Evolutionary conservation across 2,113 vertebrate genomes (phyloP).

Genomic region (Fukomys damarensis): DNA sequence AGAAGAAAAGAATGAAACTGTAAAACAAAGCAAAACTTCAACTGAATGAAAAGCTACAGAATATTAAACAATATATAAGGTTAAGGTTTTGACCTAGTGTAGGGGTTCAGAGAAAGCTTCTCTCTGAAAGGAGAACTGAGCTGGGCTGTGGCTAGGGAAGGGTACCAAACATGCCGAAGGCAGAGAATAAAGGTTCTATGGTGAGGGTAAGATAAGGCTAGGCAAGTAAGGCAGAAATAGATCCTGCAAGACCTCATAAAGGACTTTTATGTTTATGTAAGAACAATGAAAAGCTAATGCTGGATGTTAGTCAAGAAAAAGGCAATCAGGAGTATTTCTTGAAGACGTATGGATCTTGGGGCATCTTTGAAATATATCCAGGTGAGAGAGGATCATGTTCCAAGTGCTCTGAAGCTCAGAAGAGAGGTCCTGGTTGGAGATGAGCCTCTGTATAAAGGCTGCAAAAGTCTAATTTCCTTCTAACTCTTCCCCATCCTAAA

Average conservation of each 20-base stretch:
- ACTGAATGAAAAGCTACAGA: background rate
- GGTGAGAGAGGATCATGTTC: background rate
- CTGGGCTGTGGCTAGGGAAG: background rate
- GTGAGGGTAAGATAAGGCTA: background rate
- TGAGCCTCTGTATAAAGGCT: background rate
- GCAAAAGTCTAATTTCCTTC: background rate
- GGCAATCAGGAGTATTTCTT: background rate
- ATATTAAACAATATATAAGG: background rate
- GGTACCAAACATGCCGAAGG: too few species aligned
- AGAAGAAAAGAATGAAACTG: background rate
- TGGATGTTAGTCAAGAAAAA: background rate
- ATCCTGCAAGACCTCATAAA: background rate
- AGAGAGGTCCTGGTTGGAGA: background rate
- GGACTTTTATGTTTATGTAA: background rate
- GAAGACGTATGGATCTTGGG: background rate
- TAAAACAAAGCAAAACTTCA: conserved; percentile 14
- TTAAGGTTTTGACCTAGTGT: background rate
- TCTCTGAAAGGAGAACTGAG: background rate
- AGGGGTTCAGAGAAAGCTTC: background rate
- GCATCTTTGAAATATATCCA: background rate
- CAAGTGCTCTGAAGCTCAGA: conserved; percentile 14
- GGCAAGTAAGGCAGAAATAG: background rate
- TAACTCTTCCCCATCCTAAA: background rate
- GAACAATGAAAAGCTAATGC: background rate
- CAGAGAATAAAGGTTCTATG: background rate